These are phyloP conservation scores for Geopemphigus sp. DNA, from an alignment of 1,140 invertebrate species.

Conservation along the genomic window DNA sequence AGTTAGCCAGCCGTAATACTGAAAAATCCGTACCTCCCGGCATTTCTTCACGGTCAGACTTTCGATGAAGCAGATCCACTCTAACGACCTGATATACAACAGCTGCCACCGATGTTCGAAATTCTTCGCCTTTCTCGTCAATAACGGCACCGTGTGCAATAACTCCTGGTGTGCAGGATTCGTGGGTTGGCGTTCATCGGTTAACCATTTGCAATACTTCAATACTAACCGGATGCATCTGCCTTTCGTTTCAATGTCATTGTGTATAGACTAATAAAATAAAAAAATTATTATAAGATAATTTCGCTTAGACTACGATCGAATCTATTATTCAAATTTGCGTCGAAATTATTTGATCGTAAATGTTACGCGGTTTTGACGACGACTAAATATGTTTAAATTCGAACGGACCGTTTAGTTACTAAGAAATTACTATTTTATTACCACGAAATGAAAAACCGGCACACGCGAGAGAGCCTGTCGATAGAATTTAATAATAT, in stretches of 20 bases:
- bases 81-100: slow-evolving; percentile 79
- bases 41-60: slow-evolving; percentile 58
- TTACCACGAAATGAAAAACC: no score
- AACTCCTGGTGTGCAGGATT: slow-evolving; percentile 1
- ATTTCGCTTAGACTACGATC: neutral
- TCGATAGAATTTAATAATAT: no score
- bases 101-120: slow-evolving; percentile 84
- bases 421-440: no score
- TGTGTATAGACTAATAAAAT: slow-evolving; percentile 81
- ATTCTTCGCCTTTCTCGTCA: slow-evolving; percentile 58
- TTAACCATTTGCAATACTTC: slow-evolving; percentile 62
- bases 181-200: slow-evolving; percentile 51
- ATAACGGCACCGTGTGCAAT: slow-evolving; percentile 34
- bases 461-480: no score
- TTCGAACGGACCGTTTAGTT: no score
- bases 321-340: no score
- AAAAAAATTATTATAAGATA: slow-evolving; percentile 53
- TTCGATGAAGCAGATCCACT: slow-evolving; percentile 84
- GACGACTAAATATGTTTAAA: no score
- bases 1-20: no score
- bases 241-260: slow-evolving; percentile 79
- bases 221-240: slow-evolving; percentile 77
- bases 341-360: no score
- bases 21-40: slow-evolving; percentile 55
- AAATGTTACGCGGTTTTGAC: no score